Base-by-base conservation (phyloP, 2,888 invertebrate species). In the Magallana nippona region DNA sequence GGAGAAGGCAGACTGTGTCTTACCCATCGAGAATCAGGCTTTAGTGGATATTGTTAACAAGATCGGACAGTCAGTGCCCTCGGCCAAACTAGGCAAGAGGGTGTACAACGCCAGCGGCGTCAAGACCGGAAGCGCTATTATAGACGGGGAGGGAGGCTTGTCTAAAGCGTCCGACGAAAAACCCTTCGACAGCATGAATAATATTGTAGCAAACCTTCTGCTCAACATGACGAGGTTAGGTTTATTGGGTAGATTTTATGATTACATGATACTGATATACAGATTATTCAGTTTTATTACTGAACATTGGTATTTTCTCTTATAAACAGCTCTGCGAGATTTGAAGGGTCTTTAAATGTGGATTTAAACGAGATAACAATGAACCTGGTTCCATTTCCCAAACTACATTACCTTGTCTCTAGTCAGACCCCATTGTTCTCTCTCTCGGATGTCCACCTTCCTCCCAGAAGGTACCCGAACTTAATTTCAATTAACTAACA, bases 341-440 rank as follows among this genome's bases (percentile, higher is more conserved):
- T 94, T 92, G 94, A 94, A 85, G 95, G 95, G 8, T 93, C 93
- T 2, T 89, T 95, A 83, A 95, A 95, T 87, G 94, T 95, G 22
- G 95, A 95, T 90, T 89, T 95, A 84, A 94, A 94, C 89, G 95
- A 95, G 87, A 94, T 95, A 58, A 93, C 94, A 1, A 94, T 94
- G 93, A 95, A 95, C 86, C 90, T 95, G 83, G 94, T 95, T 10
- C 95, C 95, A n/a, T 95, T 93, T 89, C 94, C 94, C 62, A 88
- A 90, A 82, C 90, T 95, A 77, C 94, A 95, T 88, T 95, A 94
- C 88, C 90, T 95, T 13, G 92, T 94, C 5, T 89, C 94, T 56
- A 94, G 94, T 87, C 93, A 94, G 89, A 92, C 93, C 2, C 94
- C 95, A 3, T 89, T 95, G 5, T 94, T 93, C 86, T 90, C 93